A percentile compares a stretch with the other conserved stretches of the same genome.
phyloP scores from a whole-genome alignment of 2,888 invertebrate species.

The Ophion costatus region DNA sequence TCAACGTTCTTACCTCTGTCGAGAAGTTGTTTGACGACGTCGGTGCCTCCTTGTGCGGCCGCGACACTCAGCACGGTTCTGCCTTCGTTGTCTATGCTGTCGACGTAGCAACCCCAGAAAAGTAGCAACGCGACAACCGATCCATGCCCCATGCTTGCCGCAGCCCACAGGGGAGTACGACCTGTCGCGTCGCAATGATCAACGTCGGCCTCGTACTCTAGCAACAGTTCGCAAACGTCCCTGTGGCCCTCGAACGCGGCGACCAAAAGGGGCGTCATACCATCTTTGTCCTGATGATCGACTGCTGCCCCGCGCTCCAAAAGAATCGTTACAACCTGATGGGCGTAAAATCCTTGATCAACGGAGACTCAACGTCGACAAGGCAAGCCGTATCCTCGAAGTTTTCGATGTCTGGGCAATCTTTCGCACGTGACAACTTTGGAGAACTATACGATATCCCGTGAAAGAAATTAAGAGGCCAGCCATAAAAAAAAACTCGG shows the following conservation, averaged over 20 bases:
- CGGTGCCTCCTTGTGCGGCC: slow-evolving; percentile 93
- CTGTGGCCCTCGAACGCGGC: slow-evolving; percentile 97
- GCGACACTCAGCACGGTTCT: slow-evolving; percentile 94
- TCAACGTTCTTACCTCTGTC: slow-evolving; percentile 88
- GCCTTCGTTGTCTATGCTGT: slow-evolving; percentile 97
- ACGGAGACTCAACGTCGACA: not conserved
- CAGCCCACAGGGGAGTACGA: slow-evolving; percentile 95
- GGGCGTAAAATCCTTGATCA: slow-evolving; percentile 58
- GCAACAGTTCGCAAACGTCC: slow-evolving; percentile 94
- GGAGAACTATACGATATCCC: not conserved
- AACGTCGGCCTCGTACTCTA: slow-evolving; percentile 96
- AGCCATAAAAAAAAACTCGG: too few species aligned
- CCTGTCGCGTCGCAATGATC: slow-evolving; percentile 93
- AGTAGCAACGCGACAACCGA: slow-evolving; percentile 93
- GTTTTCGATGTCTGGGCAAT: not conserved
- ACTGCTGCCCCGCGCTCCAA: slow-evolving; percentile 93
- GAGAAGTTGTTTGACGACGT: slow-evolving; percentile 94
- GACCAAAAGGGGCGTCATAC: slow-evolving; percentile 94
- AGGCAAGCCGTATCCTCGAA: not conserved
- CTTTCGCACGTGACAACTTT: not conserved
- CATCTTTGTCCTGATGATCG: slow-evolving; percentile 92
- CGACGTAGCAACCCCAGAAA: slow-evolving; percentile 98
- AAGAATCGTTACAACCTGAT: slow-evolving; percentile 88
- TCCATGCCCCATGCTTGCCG: slow-evolving; percentile 96
- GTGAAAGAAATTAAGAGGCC: too few species aligned